Evolutionary conservation across 2,888 invertebrate genomes (phyloP), one percentile per base, ranked within the genome.

Genomic region (Caenorhabditis auriculariae): DNA sequence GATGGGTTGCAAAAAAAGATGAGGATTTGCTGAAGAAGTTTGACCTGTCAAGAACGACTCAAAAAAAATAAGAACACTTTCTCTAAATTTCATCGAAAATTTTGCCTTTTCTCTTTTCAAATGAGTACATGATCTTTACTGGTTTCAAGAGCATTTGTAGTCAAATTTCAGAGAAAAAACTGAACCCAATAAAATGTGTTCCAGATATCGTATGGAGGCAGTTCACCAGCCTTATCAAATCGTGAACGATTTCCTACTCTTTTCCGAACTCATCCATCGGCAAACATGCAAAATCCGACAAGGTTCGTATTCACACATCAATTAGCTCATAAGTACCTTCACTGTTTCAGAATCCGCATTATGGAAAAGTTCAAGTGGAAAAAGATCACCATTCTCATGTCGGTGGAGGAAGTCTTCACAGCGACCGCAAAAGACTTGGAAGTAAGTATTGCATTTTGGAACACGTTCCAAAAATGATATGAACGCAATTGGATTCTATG

Each of bases 361-460:
- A 91, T 98, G 88, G 89, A 95, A 84, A 92, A 91, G 83, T 98
- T 93, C 83, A 91, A 91, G 39, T 99, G 98, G 98, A 92, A 91
- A 17, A 87, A 92, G 60, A 92, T 98, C 65, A 95, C 96, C 55
- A 96, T 98, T 78, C 85, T 98, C 66, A 95, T 96, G 82, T 94
- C 98, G 83, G 94, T 95, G 6, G 95, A 98, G 83, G 98, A 99
- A 86, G 80, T 80, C 2, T 82, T 82, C 54, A 69, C 86, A 92
- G 72, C 77, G 89, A 98, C 96, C 2, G 94, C 95, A 24, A 94
- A 96, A 85, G 95, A 98, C 83, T 85, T 98, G 74, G 96, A 98
- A 49, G 60, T 61, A 48, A 12, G 47, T 17, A n/a, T 9, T 41
- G 9, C 12, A 19, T 9, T 41, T 41, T 17, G 7, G 41, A 12